Base-by-base conservation (phyloP, 2,113 vertebrate species). In the Spea multiplicata region DNA sequence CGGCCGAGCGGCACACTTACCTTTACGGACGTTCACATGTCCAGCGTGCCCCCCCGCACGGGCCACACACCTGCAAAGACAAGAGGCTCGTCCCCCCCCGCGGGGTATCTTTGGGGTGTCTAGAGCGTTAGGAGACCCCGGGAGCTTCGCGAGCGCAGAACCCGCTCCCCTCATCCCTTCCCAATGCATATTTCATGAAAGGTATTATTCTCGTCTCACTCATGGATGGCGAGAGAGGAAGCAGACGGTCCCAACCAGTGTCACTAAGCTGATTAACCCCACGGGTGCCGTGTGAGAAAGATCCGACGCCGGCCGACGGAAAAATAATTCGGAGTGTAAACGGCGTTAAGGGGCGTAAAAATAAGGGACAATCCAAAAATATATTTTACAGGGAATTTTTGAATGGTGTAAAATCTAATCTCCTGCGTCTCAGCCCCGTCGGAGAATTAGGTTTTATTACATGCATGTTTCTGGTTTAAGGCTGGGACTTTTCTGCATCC, bases 161-260 rank as follows among this genome's bases (percentile, higher is more conserved):
- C 30, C 16, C 8, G 0, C 0, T 0, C 0, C 10, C 84, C 85
- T 64, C 72, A 86, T 87, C 85, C 87, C 87, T 81, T 85, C 81
- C 82, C 86, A 30, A 90, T 96, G 86, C 92, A 96, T 96, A 91
- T 95, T 97, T 97, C 91, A 97, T 95, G 92, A 84, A 3, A 14
- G 76, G 91, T 88, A 93, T 96, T 96, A 93, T 96, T 87, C 85
- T 85, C 85, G 86, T 87, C 87, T 86, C 84, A 14, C 75, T 64
- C 77, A 13, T 76, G 90, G 93, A 91, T 83, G 17, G 84, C 87
- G 74, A 73, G 66, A 73, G 66, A 10, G 72, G 61, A 84, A 84
- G 88, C 84, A 74, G 85, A 73, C 84, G 86, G 85, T 88, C 83
- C 57, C 44, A 61, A 68, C 78, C 83, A 85, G 78, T 81, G 82